Conservation (phyloP, 2,113 vertebrate species). For the Ophthalmolycus amberensis region DNA sequence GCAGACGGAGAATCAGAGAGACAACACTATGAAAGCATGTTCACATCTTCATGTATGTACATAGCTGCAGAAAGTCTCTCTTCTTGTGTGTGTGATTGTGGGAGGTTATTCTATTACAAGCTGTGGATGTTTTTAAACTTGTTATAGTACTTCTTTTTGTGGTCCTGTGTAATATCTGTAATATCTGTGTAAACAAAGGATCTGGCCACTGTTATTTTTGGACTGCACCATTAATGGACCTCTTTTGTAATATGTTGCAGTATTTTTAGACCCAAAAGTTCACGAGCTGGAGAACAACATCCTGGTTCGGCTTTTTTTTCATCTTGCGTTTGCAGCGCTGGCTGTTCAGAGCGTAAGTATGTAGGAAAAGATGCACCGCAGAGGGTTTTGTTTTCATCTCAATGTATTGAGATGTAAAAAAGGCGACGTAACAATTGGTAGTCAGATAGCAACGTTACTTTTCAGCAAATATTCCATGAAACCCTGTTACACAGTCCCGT, state of each 20-base stretch:
- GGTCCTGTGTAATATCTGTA: neutral
- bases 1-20: constrained; percentile 16
- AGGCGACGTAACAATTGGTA: neutral
- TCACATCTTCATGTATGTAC: neutral
- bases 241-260: neutral
- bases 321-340: constrained; percentile 7
- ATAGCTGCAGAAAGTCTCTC: neutral
- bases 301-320: constrained; percentile 36
- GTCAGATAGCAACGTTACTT: neutral
- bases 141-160: neutral
- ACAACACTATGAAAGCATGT: neutral
- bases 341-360: neutral
- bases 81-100: neutral
- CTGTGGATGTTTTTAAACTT: neutral
- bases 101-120: neutral
- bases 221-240: neutral
- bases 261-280: constrained; percentile 38
- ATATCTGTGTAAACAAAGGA: neutral
- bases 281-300: constrained; percentile 30
- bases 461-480: neutral
- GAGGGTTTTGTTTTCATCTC: neutral
- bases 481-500: neutral
- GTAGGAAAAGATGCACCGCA: neutral
- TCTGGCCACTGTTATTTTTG: neutral
- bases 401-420: neutral